Base-by-base conservation (phyloP, 1,140 invertebrate genomes). In the Spodoptera litura region DNA sequence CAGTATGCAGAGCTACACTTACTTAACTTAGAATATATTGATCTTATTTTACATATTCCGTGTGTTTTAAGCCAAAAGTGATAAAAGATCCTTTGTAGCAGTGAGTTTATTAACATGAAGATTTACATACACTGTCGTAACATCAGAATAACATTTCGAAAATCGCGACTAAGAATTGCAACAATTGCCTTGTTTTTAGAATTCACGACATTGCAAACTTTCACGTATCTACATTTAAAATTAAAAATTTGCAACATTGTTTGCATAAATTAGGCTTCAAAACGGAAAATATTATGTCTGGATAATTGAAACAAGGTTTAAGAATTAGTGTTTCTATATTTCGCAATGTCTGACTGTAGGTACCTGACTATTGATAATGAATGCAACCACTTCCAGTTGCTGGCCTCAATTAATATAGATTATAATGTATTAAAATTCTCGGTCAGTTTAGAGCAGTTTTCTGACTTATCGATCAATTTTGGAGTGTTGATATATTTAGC, bases 391-490 rank as follows among this genome's bases (percentile, higher is more conserved):
- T 85, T 86, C 86, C 81, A 89, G 84, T 89, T 79, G 89, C 84
- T 90, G 91, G 83, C 91, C 91, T 92, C 88, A 91, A 92, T 92
- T 88, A 90, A 90, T 89, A 91, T 88, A 91, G 84, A 92, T 90
- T 89, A 85, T 88, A 78, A 78, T 74, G 84, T 89, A 89, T 91
- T 92, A 89, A 89, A 90, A 88, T 89, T 88, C 84, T 83, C 72
- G 79, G 64, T 64, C 73, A 62, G 58, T 75, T 75, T 35, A 15
- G 20, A 8, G 49, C 80, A 85, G 76, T 85, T 87, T 78, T 83
- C 74, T 64, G 77, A 80, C 79, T 79, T 73, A 62, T 79, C 80
- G 73, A 71, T 79, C 3, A 64, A 20, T 75, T 53, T 75, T 35
- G 73, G 25, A 25, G 62, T n/a, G 12, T 15, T 35, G 15, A 5